These are phyloP conservation scores for Agelastica alni DNA, from an alignment of 2,888 invertebrate species.

Conservation along the genomic window DNA sequence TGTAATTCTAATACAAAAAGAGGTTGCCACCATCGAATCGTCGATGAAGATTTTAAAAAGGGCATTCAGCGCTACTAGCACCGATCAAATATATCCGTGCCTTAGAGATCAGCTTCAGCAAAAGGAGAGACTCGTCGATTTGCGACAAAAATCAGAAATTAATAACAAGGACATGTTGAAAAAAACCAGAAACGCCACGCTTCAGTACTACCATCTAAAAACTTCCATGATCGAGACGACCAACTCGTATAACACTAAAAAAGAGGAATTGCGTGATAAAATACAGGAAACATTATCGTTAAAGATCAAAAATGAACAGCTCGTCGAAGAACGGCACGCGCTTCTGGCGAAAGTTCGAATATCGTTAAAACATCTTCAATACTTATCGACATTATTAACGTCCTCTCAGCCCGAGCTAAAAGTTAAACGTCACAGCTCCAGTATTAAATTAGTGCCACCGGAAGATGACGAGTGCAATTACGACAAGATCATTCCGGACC, in stretches of 20 bases:
- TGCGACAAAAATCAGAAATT: constrained; percentile 41
- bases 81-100: constrained; percentile 56
- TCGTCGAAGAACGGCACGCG: too few species aligned
- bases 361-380: constrained; percentile 63
- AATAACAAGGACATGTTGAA: constrained; percentile 43
- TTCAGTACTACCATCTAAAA: constrained; percentile 41
- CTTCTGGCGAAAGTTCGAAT: constrained; percentile 64
- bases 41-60: constrained; percentile 54
- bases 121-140: constrained; percentile 41
- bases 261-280: too few species aligned
- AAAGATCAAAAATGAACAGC: too few species aligned
- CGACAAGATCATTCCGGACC: constrained; percentile 42
- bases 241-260: too few species aligned
- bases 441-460: constrained; percentile 26
- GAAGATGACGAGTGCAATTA: constrained; percentile 43
- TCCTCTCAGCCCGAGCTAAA: constrained; percentile 5
- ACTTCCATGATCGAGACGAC: constrained; percentile 49
- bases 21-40: constrained; percentile 52
- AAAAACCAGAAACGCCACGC: constrained; percentile 44
- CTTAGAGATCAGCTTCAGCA: constrained; percentile 47
- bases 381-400: constrained; percentile 49
- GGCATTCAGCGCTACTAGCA: constrained; percentile 53
- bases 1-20: constrained; percentile 47
- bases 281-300: too few species aligned
- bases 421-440: not conserved